Conservation (phyloP, 2,113 vertebrate species). For the Thamnaconus septentrionalis region DNA sequence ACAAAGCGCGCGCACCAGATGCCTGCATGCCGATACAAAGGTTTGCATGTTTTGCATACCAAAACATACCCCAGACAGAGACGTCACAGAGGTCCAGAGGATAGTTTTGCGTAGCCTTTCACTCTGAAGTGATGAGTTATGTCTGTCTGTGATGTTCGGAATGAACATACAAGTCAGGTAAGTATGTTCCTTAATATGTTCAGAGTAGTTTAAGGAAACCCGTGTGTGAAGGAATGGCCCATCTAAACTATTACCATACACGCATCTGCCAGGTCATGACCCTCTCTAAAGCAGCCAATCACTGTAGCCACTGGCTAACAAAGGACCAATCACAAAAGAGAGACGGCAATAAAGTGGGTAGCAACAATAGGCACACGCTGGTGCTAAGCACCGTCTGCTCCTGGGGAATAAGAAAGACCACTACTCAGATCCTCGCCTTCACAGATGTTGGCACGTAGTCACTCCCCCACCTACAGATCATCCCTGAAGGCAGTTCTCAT, state of each 20-base stretch:
- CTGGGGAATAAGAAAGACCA: slow-evolving; percentile 6
- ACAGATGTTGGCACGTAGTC: slow-evolving; percentile 43
- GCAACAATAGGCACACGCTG: slow-evolving; percentile 69
- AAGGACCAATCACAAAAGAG: slow-evolving; percentile 62
- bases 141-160: background rate
- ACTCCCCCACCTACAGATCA: background rate
- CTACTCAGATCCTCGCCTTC: slow-evolving; percentile 19
- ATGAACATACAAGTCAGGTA: background rate
- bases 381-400: slow-evolving; percentile 39
- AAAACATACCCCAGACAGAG: slow-evolving; percentile 26
- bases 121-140: background rate
- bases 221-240: slow-evolving; percentile 48
- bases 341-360: slow-evolving; percentile 29
- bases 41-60: slow-evolving; percentile 54
- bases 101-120: no score
- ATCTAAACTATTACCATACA: slow-evolving; percentile 40
- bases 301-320: slow-evolving; percentile 40
- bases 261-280: slow-evolving; percentile 76
- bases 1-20: slow-evolving; percentile 55
- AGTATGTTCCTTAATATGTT: slow-evolving; percentile 11
- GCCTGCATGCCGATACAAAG: slow-evolving; percentile 55
- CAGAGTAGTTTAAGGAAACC: slow-evolving; percentile 18
- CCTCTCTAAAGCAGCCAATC: slow-evolving; percentile 53
- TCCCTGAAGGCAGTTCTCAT: slow-evolving; percentile 5
- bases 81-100: no score